Conservation (phyloP, 2,113 vertebrate genomes). For the Spheniscus mendiculus region DNA sequence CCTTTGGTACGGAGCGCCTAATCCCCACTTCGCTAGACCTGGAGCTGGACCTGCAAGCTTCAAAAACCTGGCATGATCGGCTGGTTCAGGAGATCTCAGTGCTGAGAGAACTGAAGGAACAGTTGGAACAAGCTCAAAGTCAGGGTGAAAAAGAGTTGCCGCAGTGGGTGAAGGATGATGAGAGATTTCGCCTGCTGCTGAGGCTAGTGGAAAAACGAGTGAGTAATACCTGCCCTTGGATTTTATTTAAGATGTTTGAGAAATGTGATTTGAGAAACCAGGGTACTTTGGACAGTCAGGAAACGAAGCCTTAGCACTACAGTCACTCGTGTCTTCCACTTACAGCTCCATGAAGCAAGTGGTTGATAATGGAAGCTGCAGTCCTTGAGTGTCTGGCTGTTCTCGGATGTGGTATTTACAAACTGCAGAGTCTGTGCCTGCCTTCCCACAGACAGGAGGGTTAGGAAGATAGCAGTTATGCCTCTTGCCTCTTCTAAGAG, state of each 20-base stretch:
- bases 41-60: slow-evolving; percentile 95
- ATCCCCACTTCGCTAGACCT: slow-evolving; percentile 92
- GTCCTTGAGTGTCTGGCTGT: not conserved
- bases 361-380: not conserved
- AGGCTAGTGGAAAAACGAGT: slow-evolving; percentile 91
- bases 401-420: not conserved
- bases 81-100: slow-evolving; percentile 88
- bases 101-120: slow-evolving; percentile 88
- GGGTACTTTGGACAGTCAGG: not conserved
- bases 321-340: not conserved
- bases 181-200: slow-evolving; percentile 88
- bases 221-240: slow-evolving; percentile 5
- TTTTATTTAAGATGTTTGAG: not conserved
- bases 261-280: not conserved
- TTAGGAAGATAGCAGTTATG: not conserved
- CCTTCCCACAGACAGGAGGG: not conserved
- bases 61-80: slow-evolving; percentile 87
- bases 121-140: slow-evolving; percentile 87
- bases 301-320: not conserved
- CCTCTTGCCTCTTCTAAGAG: not conserved
- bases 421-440: not conserved
- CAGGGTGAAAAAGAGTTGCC: slow-evolving; percentile 88
- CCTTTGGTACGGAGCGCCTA: slow-evolving; percentile 82
- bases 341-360: not conserved
- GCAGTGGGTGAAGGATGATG: slow-evolving; percentile 85